Conservation (phyloP, 2,888 invertebrate genomes). For the Tuta absoluta region DNA sequence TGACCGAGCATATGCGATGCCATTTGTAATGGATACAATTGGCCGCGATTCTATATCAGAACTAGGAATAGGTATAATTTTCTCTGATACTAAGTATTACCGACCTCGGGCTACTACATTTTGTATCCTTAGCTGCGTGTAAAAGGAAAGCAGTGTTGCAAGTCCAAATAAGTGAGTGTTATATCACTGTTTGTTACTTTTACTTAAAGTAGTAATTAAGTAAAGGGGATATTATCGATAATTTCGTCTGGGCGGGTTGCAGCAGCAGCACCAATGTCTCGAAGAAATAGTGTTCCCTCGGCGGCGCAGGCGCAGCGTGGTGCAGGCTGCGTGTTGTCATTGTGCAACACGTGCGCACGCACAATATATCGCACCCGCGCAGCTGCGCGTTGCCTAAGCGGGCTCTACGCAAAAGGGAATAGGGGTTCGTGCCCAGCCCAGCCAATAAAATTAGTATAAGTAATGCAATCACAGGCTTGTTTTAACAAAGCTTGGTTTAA, state of each 20-base stretch:
- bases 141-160: not conserved
- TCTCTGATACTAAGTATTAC: not conserved
- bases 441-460: constrained; percentile 1
- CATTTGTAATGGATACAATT: constrained; percentile 35
- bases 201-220: constrained; percentile 8
- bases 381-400: constrained; percentile 25
- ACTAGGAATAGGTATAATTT: not conserved
- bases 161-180: not conserved
- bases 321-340: not conserved
- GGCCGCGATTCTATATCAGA: constrained; percentile 13
- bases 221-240: not conserved
- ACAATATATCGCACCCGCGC: constrained; percentile 22
- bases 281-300: constrained; percentile 22
- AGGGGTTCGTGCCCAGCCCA: not conserved
- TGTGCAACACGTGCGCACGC: constrained; percentile 29
- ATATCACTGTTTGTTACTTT: constrained; percentile 1
- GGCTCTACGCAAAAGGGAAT: constrained; percentile 10
- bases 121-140: not conserved
- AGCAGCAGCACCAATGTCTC: not conserved
- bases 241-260: not conserved
- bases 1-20: constrained; percentile 36
- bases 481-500: not conserved
- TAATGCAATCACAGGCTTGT: not conserved
- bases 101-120: constrained; percentile 5
- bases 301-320: not conserved